A percentile compares a stretch with the other conserved stretches of the same genome.
Conservation (phyloP, 2,113 vertebrate genomes). For the Leptocoma aspasia region DNA sequence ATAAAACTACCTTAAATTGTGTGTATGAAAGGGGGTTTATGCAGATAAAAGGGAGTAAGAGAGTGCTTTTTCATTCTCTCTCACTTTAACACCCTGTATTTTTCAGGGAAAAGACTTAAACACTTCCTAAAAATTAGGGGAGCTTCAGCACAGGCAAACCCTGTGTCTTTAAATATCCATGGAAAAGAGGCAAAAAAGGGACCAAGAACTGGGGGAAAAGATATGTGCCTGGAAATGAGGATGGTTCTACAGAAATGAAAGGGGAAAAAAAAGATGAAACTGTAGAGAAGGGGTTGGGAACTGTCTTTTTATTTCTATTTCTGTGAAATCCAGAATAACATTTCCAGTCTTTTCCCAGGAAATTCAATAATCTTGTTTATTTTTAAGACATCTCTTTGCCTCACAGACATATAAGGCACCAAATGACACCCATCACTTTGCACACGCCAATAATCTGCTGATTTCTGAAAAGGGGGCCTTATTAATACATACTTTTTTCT, state of each 20-base stretch:
- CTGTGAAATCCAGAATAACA: not conserved
- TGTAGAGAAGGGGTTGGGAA: not conserved
- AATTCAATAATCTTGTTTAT: not conserved
- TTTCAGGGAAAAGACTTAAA: not conserved
- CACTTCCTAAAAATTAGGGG: not conserved
- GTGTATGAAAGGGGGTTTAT: not conserved
- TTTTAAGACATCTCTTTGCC: not conserved
- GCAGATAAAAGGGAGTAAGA: not conserved
- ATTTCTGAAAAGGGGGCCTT: not conserved
- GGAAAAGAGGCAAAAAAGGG: not conserved
- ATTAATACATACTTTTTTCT: not conserved
- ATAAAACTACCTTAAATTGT: not conserved
- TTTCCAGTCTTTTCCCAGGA: not conserved
- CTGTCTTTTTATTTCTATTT: not conserved
- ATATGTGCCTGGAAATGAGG: not conserved
- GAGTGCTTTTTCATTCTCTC: not conserved
- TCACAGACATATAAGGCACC: not conserved
- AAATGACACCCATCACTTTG: not conserved
- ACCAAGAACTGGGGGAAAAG: not conserved
- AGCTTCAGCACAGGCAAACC: not conserved
- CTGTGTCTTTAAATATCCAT: not conserved
- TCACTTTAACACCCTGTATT: not conserved
- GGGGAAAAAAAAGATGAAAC: slow-evolving; percentile 4
- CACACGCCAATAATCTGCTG: not conserved
- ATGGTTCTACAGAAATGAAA: slow-evolving; percentile 13